Base-by-base conservation (phyloP, 2,888 invertebrate genomes). In the Cryptocephalus primarius region DNA sequence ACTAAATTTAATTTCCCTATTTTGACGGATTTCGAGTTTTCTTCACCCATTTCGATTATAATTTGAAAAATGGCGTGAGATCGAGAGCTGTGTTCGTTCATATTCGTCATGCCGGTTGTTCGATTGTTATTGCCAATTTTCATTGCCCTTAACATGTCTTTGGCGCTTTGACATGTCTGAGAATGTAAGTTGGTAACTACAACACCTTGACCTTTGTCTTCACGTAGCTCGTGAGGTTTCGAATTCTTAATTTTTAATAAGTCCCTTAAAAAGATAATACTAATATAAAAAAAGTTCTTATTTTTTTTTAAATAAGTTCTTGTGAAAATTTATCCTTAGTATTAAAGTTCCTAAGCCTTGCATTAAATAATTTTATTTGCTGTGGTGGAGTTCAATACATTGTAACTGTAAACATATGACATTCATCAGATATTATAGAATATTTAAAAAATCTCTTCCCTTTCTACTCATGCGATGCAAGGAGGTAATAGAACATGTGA, bases 11-110 rank as follows among this genome's bases (percentile, higher is more conserved):
- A 72, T 68, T 95, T 92, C 39, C 99, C 99, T 42, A 95, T 93
- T 59, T 92, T 74, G 12, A 75, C 72, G 3, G 67, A 60, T 43
- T 69, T 72, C 4, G 75, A 78, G 44, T 81, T 83, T 36, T 79
- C 77, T 62, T 84, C 82, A 53, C 86, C 84, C 78, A 95, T 94
- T 75, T 99, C 99, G 40, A 99, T 86, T 44, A 94, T 94, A 59
- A 99, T 91, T 68, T 95, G 88, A 71, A 99, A 97, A 56, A 99
- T 96, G 45, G 99, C 97, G 74, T 99, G 99, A 41, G 94, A 94
- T 52, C 97, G 76, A 36, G 95, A 95, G 61, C 94, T 95, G 72
- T 96, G 95, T 70, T 94, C 93, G 74, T 99, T 99, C 70, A 70
- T 70, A 52, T 70, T 68, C 4, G 70, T 70, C 4, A 64, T 62